phyloP scores from a whole-genome alignment of 2,113 vertebrate genomes.

The Bungarus multicinctus region DNA sequence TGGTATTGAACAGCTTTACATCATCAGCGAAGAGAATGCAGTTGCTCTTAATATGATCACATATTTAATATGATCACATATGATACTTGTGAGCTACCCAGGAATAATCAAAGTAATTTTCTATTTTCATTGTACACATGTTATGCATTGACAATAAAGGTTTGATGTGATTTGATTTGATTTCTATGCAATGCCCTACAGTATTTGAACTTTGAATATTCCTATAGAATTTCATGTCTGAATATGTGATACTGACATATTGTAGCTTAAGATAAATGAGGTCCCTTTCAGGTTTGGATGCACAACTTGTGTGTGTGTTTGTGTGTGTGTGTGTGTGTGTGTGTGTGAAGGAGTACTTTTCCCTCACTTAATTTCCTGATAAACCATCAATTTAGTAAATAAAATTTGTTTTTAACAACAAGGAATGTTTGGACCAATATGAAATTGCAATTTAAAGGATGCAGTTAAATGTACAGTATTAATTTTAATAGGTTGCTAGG shows the following conservation, averaged over 20 bases:
- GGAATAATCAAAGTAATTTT: background rate
- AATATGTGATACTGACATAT: background rate
- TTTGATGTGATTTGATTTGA: too few species aligned
- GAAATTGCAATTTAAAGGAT: background rate
- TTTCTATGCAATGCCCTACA: too few species aligned
- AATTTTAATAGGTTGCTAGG: background rate
- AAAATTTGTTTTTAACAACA: background rate
- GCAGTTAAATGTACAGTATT: background rate
- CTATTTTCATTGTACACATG: too few species aligned
- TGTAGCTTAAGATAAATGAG: background rate
- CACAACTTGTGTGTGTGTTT: background rate
- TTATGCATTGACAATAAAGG: too few species aligned
- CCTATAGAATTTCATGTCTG: background rate
- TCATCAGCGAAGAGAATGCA: too few species aligned
- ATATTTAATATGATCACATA: too few species aligned
- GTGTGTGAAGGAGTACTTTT: too few species aligned
- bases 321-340: too few species aligned
- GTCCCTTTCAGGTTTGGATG: background rate
- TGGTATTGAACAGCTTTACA: too few species aligned
- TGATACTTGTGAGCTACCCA: background rate
- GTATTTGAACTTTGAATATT: background rate
- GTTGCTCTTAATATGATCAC: too few species aligned
- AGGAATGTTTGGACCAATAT: background rate
- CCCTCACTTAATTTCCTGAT: background rate
- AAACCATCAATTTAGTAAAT: background rate